Evolutionary conservation across 2,888 invertebrate genomes (phyloP).

Genomic region (Teleiodes luculella): DNA sequence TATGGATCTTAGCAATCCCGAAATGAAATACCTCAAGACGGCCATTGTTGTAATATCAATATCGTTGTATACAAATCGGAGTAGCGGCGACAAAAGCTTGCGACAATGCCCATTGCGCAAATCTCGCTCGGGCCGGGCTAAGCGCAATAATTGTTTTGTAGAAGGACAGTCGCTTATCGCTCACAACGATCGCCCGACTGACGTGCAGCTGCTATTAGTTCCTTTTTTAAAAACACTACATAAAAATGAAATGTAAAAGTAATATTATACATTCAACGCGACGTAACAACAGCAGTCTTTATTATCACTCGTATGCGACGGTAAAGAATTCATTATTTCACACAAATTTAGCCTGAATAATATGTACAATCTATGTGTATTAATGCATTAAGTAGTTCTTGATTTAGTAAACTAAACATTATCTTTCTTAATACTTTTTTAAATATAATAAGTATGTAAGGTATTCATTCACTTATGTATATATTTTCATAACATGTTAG

Average conservation of each 20-base stretch:
- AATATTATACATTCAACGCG: slow-evolving; percentile 33
- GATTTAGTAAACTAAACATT: too few relatives aligned
- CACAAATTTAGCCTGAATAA: too few relatives aligned
- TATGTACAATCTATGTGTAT: too few relatives aligned
- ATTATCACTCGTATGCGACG: background rate
- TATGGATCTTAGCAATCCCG: slow-evolving; percentile 6
- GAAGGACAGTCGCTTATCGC: slow-evolving; percentile 68
- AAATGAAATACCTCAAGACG: slow-evolving; percentile 15
- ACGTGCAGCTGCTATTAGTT: slow-evolving; percentile 64
- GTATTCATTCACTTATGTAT: too few relatives aligned
- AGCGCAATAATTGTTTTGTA: slow-evolving; percentile 70
- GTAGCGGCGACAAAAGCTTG: slow-evolving; percentile 44
- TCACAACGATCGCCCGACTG: slow-evolving; percentile 48
- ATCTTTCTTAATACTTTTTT: too few relatives aligned
- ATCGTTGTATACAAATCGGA: slow-evolving; percentile 39
- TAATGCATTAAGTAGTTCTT: too few relatives aligned
- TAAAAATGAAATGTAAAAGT: slow-evolving; percentile 37
- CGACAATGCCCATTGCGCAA: slow-evolving; percentile 56
- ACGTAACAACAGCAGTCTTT: background rate
- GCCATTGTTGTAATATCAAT: slow-evolving; percentile 38
- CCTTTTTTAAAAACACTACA: slow-evolving; percentile 46
- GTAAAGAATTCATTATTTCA: background rate
- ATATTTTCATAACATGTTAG: too few relatives aligned
- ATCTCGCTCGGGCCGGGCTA: slow-evolving; percentile 48
- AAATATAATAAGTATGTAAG: too few relatives aligned